Conservation (phyloP, 1,140 invertebrate genomes). For the Cydia pomonella region DNA sequence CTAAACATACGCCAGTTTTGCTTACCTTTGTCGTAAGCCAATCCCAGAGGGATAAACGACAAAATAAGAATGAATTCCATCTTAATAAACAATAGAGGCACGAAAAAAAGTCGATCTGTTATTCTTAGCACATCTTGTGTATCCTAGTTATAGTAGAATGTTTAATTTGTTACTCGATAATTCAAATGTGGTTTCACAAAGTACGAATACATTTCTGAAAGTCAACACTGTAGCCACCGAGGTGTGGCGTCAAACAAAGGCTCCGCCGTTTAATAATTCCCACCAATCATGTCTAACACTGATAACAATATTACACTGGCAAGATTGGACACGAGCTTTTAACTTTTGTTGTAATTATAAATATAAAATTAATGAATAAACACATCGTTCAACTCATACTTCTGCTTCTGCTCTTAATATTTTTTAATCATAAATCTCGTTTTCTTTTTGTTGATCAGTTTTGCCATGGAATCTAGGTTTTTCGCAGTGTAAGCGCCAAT, state of each 20-base stretch:
- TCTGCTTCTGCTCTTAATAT: neutral
- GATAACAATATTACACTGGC: neutral
- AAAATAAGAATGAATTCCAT: conserved; percentile 72
- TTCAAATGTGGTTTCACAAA: neutral
- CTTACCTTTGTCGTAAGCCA: conserved; percentile 75
- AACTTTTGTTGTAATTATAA: conserved; percentile 10
- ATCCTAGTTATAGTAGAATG: neutral
- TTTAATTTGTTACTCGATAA: conserved; percentile 11
- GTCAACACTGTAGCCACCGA: conserved; percentile 25
- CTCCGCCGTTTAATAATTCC: neutral
- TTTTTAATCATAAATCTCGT: neutral
- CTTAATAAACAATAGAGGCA: conserved; percentile 30
- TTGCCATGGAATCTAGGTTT: neutral
- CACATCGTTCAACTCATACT: neutral
- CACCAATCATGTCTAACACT: neutral
- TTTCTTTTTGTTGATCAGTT: neutral
- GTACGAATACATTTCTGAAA: conserved; percentile 23
- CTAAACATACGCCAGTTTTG: conserved; percentile 16
- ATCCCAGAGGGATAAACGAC: conserved; percentile 56
- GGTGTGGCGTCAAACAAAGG: conserved; percentile 35
- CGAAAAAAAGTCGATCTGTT: neutral
- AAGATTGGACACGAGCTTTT: neutral
- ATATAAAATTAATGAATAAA: conserved; percentile 5
- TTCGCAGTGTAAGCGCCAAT: too few species aligned
- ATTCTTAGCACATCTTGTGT: conserved; percentile 9